Base-by-base conservation (phyloP, 2,113 vertebrate species). In the Anseranas semipalmata region DNA sequence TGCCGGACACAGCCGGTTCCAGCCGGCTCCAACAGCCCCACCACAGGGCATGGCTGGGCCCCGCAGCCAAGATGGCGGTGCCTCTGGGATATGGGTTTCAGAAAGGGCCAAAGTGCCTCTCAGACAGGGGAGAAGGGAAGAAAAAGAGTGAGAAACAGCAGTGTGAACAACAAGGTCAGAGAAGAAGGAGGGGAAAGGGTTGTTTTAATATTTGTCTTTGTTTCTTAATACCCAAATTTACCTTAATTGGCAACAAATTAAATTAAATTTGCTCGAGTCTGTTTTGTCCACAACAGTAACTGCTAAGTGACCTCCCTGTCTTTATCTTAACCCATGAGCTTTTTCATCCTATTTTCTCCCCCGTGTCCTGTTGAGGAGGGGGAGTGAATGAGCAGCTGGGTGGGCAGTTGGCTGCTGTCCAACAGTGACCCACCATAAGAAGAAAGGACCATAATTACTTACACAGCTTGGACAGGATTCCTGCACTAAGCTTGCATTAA, bases 1-100 rank as follows among this genome's bases (percentile, higher is more conserved):
- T 12, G 14, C 32, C 4, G 16, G 48, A n/a, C 58, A 39, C 11
- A n/a, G 22, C 5, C 2, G 2, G 12, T 63, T 63, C 59, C 75
- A 80, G 16, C 13, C 2, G 3, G 25, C 32, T 67, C 20, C 21
- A 43, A 5, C 7, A 10, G 25, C 17, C 35, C 30, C 24, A 35
- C 10, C 0, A 0, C n/a, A 24, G 15, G 41, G 15, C 67, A 56
- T 3, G 33, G 22, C 6, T 11, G 7, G 22, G 12, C 15, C 46
- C 56, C 6, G 7, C 24, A 80, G 39, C 15, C 33, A 16, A 24
- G 30, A 9, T 22, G 8, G 10, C 22, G 16, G 11, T 3, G 13
- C 28, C 33, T 53, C 18, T 62, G 37, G 52, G 46, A 28, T 67
- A 45, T 12, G 6, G 28, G 35, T 39, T 30, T 73, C 60, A 80